Conservation (phyloP, 2,888 invertebrate species). For the Luperina nickerlii region DNA sequence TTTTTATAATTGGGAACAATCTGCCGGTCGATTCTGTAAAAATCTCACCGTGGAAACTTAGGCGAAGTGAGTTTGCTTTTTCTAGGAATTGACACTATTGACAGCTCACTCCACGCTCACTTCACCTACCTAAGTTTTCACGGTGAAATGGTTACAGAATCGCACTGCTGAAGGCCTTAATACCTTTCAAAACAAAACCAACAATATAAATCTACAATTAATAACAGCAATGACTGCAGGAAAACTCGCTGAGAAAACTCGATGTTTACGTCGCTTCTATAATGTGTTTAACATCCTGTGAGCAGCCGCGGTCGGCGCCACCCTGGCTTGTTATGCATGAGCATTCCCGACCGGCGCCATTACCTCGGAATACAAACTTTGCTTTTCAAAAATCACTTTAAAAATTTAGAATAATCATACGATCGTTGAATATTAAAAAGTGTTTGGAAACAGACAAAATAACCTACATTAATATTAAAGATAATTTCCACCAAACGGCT, state of each 20-base stretch:
- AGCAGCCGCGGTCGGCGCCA: slow-evolving; percentile 40
- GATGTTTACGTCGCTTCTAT: slow-evolving; percentile 31
- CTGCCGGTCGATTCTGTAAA: too few relatives aligned
- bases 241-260: slow-evolving; percentile 16
- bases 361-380: slow-evolving; percentile 19
- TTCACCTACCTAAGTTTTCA: too few relatives aligned
- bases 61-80: too few relatives aligned
- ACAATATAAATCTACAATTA: slow-evolving; percentile 14
- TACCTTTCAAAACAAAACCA: slow-evolving; percentile 6
- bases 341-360: slow-evolving; percentile 32
- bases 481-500: too few relatives aligned
- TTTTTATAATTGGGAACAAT: background rate
- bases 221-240: slow-evolving; percentile 4
- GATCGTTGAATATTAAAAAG: slow-evolving; percentile 19
- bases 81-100: too few relatives aligned
- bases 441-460: background rate
- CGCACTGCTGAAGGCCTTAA: background rate
- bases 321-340: slow-evolving; percentile 50
- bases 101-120: too few relatives aligned
- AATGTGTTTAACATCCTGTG: slow-evolving; percentile 35
- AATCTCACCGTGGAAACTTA: too few relatives aligned
- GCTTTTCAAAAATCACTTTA: slow-evolving; percentile 29
- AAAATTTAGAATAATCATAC: slow-evolving; percentile 12
- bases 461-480: background rate
- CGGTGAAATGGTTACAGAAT: too few relatives aligned